Conservation (phyloP, 1,140 invertebrate species). For the Diorhabda sublineata region DNA sequence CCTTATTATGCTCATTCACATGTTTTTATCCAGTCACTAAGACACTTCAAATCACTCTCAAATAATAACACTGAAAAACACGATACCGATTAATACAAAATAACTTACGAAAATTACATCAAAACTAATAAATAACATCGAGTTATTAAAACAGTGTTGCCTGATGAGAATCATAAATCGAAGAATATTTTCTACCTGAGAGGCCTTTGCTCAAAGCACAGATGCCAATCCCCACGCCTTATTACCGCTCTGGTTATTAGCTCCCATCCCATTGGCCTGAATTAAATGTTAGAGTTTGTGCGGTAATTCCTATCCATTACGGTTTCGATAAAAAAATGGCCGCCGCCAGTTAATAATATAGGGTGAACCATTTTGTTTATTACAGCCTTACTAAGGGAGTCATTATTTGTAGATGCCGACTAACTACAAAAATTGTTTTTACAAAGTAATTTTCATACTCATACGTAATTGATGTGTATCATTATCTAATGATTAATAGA, state of each 20-base stretch:
- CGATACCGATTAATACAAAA: not conserved
- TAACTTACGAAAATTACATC: not conserved
- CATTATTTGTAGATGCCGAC: not conserved
- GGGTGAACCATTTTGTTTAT: conserved; percentile 17
- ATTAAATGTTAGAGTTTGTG: conserved; percentile 19
- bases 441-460: no score
- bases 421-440: not conserved
- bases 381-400: not conserved
- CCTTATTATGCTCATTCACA: no score
- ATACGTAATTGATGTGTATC: no score
- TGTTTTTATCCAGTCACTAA: not conserved
- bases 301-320: conserved; percentile 8
- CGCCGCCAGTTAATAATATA: conserved; percentile 4
- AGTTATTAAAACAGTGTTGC: conserved; percentile 15
- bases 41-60: not conserved
- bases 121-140: not conserved
- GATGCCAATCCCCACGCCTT: conserved; percentile 10
- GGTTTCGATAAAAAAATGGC: conserved; percentile 9
- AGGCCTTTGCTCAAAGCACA: conserved; percentile 8
- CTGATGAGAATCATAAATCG: conserved; percentile 5
- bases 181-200: conserved; percentile 16
- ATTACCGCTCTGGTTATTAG: conserved; percentile 11
- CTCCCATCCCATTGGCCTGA: conserved; percentile 17
- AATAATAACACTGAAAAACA: not conserved
- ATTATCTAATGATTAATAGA: no score